These are phyloP conservation scores for Pollicipes pollicipes DNA, from an alignment of 1,140 invertebrate species.

Conservation along the genomic window DNA sequence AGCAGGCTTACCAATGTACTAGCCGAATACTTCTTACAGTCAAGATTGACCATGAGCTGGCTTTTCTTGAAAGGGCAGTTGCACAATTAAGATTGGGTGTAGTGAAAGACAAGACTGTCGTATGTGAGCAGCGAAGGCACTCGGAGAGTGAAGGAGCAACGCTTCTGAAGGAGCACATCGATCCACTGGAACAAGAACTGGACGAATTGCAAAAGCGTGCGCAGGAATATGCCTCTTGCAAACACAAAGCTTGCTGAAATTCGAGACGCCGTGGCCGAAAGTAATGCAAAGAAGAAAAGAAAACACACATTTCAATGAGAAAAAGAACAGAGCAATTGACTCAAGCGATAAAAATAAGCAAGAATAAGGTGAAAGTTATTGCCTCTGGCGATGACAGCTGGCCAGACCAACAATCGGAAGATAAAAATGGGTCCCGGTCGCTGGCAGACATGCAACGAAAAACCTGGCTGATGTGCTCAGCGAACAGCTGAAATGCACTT, in stretches of 20 bases:
- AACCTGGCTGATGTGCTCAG: background rate
- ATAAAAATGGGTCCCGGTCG: background rate
- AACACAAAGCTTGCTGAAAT: background rate
- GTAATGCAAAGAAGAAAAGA: background rate
- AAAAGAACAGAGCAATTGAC: background rate
- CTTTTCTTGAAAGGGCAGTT: too few relatives aligned
- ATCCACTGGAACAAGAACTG: too few relatives aligned
- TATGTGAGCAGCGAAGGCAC: too few relatives aligned
- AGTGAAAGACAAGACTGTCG: too few relatives aligned
- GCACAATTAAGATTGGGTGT: too few relatives aligned
- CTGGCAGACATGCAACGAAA: background rate
- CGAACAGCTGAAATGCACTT: background rate
- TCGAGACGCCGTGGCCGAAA: background rate
- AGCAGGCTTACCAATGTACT: too few relatives aligned
- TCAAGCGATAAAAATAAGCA: background rate
- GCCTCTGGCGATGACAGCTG: background rate
- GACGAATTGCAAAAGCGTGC: too few relatives aligned
- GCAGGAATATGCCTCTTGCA: too few relatives aligned
- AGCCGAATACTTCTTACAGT: too few relatives aligned
- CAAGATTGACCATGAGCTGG: too few relatives aligned
- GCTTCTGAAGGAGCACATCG: too few relatives aligned
- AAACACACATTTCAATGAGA: background rate
- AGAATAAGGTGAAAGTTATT: background rate
- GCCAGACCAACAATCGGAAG: background rate
- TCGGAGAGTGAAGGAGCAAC: too few relatives aligned